Percentiles rank a stretch among this genome's conserved stretches.
phyloP scores from a whole-genome alignment of 1,140 invertebrate genomes.

The Leptopilina boulardi region DNA sequence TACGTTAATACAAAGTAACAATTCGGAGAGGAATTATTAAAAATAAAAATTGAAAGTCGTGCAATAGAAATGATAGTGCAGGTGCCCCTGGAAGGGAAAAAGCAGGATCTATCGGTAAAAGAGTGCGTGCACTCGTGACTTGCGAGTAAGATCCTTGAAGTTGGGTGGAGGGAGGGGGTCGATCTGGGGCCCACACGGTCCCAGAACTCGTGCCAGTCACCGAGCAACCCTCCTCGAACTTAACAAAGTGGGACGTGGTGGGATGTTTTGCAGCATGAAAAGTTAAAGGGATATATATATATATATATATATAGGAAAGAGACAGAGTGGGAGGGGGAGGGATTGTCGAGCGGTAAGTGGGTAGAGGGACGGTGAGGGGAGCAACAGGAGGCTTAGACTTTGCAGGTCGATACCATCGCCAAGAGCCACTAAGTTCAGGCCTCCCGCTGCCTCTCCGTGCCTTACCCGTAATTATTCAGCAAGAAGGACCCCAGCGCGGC shows the following conservation, averaged over 20 bases:
- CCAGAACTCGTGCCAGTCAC: slow-evolving; percentile 23
- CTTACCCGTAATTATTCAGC: slow-evolving; percentile 75
- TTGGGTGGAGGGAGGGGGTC: not conserved
- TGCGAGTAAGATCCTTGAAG: slow-evolving; percentile 10
- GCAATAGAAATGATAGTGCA: slow-evolving; percentile 37
- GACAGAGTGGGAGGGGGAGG: slow-evolving; percentile 37
- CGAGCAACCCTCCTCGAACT: not conserved
- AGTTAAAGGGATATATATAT: slow-evolving; percentile 37
- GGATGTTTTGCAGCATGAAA: slow-evolving; percentile 28
- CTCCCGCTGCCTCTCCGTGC: slow-evolving; percentile 58
- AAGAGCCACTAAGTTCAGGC: slow-evolving; percentile 62
- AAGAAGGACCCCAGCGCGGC: slow-evolving; percentile 65
- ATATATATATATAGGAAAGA: no score
- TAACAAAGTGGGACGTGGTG: slow-evolving; percentile 18
- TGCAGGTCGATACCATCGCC: slow-evolving; percentile 63
- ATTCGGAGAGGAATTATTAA: no score
- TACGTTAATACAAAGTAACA: no score
- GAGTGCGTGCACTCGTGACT: slow-evolving; percentile 55
- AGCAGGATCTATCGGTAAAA: not conserved
- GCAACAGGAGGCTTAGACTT: slow-evolving; percentile 55
- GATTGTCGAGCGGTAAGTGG: slow-evolving; percentile 41
- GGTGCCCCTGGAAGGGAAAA: slow-evolving; percentile 42
- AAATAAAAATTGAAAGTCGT: no score
- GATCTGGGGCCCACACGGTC: not conserved
- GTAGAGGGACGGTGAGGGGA: not conserved